These are phyloP conservation scores for Sebastes alutus DNA, from an alignment of 2,797 vertebrate species.

Conservation along the genomic window DNA sequence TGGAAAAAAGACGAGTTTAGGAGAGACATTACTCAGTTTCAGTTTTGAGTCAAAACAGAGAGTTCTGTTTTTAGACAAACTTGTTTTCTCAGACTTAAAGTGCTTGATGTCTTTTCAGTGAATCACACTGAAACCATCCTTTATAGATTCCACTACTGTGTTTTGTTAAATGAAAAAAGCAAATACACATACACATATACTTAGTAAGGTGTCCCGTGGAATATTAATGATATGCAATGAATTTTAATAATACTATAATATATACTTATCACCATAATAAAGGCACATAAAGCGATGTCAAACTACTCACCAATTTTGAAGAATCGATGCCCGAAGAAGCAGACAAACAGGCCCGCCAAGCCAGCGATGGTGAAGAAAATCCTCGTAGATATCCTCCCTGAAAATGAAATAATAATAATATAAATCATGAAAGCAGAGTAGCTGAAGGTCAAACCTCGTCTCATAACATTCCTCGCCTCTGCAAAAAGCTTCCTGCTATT, in stretches of 20 bases:
- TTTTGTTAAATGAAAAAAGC: neutral
- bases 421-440: neutral
- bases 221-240: neutral
- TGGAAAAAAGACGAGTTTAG: neutral
- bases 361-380: slow-evolving; percentile 89
- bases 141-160: neutral
- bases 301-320: slow-evolving; percentile 92
- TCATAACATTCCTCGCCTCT: neutral
- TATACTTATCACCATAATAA: neutral
- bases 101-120: neutral
- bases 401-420: slow-evolving; percentile 18
- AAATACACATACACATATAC: too few species aligned
- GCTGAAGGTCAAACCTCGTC: neutral
- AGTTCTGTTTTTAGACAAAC: neutral
- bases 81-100: neutral
- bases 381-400: slow-evolving; percentile 90
- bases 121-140: neutral
- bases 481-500: neutral
- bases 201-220: neutral
- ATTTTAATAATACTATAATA: neutral
- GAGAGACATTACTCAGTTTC: neutral
- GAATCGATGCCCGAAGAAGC: slow-evolving; percentile 94
- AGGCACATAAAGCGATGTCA: neutral
- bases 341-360: slow-evolving; percentile 91
- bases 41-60: neutral